Base-by-base conservation (phyloP, 2,797 vertebrate genomes). In the Tapera naevia region DNA sequence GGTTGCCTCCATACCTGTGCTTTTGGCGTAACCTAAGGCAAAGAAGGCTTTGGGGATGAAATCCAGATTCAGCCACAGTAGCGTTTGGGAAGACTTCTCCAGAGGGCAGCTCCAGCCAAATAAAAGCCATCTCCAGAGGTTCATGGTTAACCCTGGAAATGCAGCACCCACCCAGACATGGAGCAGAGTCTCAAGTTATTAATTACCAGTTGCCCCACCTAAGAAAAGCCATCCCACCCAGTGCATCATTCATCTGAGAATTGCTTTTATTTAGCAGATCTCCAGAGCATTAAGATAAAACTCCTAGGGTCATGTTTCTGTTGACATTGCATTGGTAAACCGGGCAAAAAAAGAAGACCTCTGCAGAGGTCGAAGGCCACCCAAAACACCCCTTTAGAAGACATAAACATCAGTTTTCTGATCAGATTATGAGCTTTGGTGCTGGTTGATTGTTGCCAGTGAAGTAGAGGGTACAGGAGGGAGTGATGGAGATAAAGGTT, bases 321-420 rank as follows among this genome's bases (percentile, higher is more conserved):
- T 97, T 96, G 82, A 66, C 82, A 53, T 1, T 30, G 81, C 79
- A 88, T 19, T 79, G 0, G 17, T 93, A 95, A 94, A 94, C 97
- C 94, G 97, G 96, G 97, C 96, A 90, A 98, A 82, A 98, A 79
- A 23, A 94, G 98, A 98, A 98, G 98, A 98, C 98, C 98, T 98
- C 98, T 98, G 98, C 97, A 98, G 98, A 98, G 98, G 98, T 98
- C 97, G 98, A 97, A 98, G 95, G 91, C 98, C 97, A 94, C 95
- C 95, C 96, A 92, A 51, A 97, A 97, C 94, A 97, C 98, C 98
- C 98, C 97, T 98, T 98, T 98, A 97, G 98, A 97, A 98, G 97
- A 98, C 98, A 98, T 95, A 98, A 80, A n/a, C n/a, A 10, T 89
- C 86, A 81, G 74, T 97, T 98, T 94, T 92, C 85, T 74, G 27